These are phyloP conservation scores for Spilarctia lutea DNA, from an alignment of 2,888 invertebrate species.

Conservation along the genomic window DNA sequence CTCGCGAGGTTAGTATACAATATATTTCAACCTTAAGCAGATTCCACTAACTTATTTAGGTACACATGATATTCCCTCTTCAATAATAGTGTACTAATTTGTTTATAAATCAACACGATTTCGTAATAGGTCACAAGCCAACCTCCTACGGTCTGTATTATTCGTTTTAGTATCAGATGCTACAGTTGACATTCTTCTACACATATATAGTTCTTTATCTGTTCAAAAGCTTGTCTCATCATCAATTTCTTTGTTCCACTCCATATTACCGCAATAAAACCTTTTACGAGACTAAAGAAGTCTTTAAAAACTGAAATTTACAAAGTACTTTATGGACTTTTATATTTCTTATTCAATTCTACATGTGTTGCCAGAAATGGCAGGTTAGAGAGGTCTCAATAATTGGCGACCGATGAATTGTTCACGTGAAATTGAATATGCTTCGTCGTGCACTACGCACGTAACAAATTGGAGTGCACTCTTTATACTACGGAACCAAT, in stretches of 20 bases:
- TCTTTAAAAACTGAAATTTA: not conserved
- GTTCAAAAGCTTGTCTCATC: not conserved
- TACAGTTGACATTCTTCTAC: not conserved
- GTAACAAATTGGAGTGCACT: slow-evolving; percentile 44
- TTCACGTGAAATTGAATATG: slow-evolving; percentile 42
- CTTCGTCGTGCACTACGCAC: slow-evolving; percentile 23
- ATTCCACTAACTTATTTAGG: not conserved
- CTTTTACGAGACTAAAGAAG: too few relatives aligned
- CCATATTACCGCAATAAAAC: not conserved
- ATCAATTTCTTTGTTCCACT: slow-evolving; percentile 1
- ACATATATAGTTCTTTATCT: too few relatives aligned
- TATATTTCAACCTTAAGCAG: not conserved
- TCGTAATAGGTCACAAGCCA: too few relatives aligned
- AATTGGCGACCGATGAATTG: slow-evolving; percentile 29
- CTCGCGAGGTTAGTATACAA: slow-evolving; percentile 86
- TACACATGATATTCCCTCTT: not conserved
- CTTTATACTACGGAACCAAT: not conserved
- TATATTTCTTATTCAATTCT: slow-evolving; percentile 23
- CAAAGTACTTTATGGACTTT: slow-evolving; percentile 16
- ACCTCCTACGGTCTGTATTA: too few relatives aligned
- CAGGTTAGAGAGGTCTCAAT: slow-evolving; percentile 11
- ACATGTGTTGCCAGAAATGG: slow-evolving; percentile 15
- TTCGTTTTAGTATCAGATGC: not conserved
- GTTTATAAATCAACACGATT: too few relatives aligned
- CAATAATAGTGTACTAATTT: not conserved